phyloP scores from a whole-genome alignment of 2,888 invertebrate genomes.

The Dicyrtoma fusca region DNA sequence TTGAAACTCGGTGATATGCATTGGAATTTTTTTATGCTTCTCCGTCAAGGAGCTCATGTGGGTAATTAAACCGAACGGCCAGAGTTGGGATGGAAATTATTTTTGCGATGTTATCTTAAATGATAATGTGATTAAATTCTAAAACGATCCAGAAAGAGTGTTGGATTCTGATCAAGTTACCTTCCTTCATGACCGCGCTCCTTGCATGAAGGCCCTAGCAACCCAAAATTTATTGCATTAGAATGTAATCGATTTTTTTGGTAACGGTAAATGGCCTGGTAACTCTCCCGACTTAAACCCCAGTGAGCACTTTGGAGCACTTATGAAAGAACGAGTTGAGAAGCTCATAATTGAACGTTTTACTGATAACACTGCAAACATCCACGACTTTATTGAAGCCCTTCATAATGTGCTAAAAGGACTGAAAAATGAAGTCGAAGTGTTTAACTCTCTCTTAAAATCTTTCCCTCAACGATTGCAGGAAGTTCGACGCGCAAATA shows the following conservation, averaged over 20 bases:
- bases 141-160: not conserved
- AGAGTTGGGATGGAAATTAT: slow-evolving; percentile 27
- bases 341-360: not conserved
- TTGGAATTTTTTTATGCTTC: slow-evolving; percentile 28
- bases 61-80: too few species aligned
- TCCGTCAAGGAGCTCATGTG: not conserved
- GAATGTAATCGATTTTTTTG: slow-evolving; percentile 23
- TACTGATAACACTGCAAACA: not conserved
- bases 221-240: slow-evolving; percentile 6
- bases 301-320: slow-evolving; percentile 6
- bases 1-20: not conserved
- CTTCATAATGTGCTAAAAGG: slow-evolving; percentile 1
- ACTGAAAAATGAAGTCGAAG: slow-evolving; percentile 8
- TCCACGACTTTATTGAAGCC: not conserved
- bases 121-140: slow-evolving; percentile 9
- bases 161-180: slow-evolving; percentile 7
- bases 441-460: slow-evolving; percentile 8
- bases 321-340: slow-evolving; percentile 18
- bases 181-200: slow-evolving; percentile 25
- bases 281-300: slow-evolving; percentile 24
- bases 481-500: slow-evolving; percentile 10
- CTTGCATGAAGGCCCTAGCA: slow-evolving; percentile 22
- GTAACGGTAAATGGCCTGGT: slow-evolving; percentile 13
- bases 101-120: slow-evolving; percentile 8
- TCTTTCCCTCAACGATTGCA: slow-evolving; percentile 19